Conservation (phyloP, 2,113 vertebrate species). For the Engraulis encrasicolus region DNA sequence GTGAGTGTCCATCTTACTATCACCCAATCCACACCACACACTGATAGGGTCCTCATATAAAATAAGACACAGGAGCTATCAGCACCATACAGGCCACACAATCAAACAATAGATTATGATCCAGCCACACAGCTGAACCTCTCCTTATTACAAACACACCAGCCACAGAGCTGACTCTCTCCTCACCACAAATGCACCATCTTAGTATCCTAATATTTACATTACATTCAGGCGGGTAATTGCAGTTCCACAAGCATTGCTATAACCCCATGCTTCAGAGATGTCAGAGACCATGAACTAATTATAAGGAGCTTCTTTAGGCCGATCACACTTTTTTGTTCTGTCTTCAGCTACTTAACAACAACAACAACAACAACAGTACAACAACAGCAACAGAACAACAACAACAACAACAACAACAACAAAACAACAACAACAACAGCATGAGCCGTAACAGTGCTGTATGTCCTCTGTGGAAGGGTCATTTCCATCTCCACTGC, state of each 20-base stretch:
- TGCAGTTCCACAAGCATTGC: not conserved
- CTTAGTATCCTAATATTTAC: not conserved
- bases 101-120: no score
- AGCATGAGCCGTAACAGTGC: no score
- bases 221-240: not conserved
- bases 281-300: no score
- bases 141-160: not conserved
- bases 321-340: not conserved
- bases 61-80: not conserved
- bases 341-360: not conserved
- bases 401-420: constrained; percentile 5
- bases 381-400: not conserved
- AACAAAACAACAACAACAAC: not conserved
- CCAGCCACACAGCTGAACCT: no score
- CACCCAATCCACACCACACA: not conserved
- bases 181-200: not conserved
- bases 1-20: no score
- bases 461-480: not conserved
- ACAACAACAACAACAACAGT: constrained; percentile 17
- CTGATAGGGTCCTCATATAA: not conserved
- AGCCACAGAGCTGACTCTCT: not conserved
- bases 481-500: not conserved
- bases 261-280: not conserved
- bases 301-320: no score
- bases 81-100: not conserved